Percentiles rank a stretch among this genome's conserved stretches.
These are phyloP conservation scores for Tolypeutes matacus DNA, from an alignment of 2,797 vertebrate species.

Conservation along the genomic window DNA sequence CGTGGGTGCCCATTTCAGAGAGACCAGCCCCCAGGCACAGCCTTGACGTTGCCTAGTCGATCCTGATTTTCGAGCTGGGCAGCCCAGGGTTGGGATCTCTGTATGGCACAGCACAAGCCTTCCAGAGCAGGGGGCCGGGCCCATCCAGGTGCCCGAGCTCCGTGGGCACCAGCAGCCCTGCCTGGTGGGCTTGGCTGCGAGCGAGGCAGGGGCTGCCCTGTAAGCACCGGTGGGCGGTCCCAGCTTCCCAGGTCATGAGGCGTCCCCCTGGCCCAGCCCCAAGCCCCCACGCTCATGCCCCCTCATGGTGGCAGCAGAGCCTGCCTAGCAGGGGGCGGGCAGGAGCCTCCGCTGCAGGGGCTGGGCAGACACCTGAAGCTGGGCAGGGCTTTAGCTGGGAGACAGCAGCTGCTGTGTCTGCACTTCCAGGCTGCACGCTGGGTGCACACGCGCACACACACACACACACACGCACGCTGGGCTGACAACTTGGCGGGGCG, in stretches of 20 bases:
- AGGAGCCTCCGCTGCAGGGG: neutral
- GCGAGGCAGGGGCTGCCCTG: neutral
- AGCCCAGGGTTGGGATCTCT: neutral
- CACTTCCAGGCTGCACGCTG: conserved; percentile 47
- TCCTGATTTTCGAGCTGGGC: neutral
- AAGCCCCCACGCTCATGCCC: neutral
- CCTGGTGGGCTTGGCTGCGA: neutral
- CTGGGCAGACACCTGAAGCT: conserved; percentile 67
- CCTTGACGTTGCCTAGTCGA: neutral
- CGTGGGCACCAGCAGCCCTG: neutral
- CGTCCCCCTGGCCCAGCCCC: neutral
- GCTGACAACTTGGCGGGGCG: conserved; percentile 76
- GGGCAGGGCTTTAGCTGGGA: conserved; percentile 66
- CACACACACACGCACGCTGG: conserved; percentile 15
- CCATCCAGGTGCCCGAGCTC: neutral
- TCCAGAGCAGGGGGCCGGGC: neutral
- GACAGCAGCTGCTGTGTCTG: conserved; percentile 48
- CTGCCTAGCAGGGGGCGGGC: neutral
- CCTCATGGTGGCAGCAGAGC: neutral
- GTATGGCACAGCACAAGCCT: no score
- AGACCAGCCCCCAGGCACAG: neutral
- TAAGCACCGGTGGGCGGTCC: neutral
- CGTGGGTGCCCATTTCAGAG: neutral
- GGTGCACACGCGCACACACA: neutral
- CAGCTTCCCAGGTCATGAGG: neutral